phyloP scores from a whole-genome alignment of 2,797 vertebrate species.

The Oreortyx pictus region DNA sequence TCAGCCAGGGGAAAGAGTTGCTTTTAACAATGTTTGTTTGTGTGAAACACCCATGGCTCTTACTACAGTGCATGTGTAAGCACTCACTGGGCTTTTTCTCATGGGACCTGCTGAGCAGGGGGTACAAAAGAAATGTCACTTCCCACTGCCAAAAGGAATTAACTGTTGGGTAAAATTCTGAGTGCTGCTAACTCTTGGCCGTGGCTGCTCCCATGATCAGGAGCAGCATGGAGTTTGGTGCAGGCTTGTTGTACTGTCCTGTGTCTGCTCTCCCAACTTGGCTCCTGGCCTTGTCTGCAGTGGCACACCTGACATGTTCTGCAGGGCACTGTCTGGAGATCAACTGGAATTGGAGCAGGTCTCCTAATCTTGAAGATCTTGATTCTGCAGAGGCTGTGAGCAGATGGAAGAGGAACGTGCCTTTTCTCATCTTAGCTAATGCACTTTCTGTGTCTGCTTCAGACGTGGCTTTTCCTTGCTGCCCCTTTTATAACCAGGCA shows the following conservation, averaged over 20 bases:
- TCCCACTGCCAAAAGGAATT: background rate
- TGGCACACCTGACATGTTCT: accelerated
- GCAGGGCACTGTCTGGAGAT: accelerated
- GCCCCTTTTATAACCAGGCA: background rate
- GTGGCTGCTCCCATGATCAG: accelerated
- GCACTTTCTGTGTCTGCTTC: background rate
- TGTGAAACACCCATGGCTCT: background rate
- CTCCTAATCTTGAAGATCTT: background rate
- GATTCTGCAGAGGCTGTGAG: background rate
- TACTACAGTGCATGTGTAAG: background rate
- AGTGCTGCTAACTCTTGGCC: background rate
- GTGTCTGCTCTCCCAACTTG: background rate
- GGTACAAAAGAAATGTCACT: background rate
- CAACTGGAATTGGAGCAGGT: background rate
- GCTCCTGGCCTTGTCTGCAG: background rate
- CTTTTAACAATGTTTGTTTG: background rate
- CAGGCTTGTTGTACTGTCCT: accelerated
- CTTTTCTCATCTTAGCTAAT: background rate
- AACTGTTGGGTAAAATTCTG: background rate
- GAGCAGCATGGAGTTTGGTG: background rate
- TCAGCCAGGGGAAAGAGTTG: background rate
- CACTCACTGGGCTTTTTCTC: background rate
- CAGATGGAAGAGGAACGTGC: background rate
- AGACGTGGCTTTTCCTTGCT: background rate
- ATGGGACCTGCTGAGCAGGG: background rate